Conservation (phyloP, 2,888 invertebrate genomes). For the Polyploca ridens region DNA sequence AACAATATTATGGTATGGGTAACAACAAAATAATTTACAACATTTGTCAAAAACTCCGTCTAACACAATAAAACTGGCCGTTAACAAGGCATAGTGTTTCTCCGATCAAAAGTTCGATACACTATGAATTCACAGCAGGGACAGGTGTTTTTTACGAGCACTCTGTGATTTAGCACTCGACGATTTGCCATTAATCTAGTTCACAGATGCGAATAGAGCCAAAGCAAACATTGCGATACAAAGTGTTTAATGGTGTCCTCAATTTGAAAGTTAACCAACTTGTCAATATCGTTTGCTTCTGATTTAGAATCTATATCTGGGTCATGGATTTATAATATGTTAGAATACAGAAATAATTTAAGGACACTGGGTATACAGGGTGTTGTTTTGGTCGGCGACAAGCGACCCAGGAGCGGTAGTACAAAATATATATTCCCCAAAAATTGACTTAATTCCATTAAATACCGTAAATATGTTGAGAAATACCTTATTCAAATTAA, state of each 20-base stretch:
- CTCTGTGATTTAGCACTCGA: slow-evolving; percentile 74
- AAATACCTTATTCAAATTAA: too few species aligned
- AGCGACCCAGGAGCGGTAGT: too few species aligned
- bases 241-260: not conserved
- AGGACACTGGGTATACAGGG: too few species aligned
- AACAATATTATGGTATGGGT: not conserved
- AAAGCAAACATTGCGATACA: slow-evolving; percentile 65
- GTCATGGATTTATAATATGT: too few species aligned
- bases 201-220: slow-evolving; percentile 71
- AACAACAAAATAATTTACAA: slow-evolving; percentile 24
- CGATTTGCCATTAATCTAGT: slow-evolving; percentile 80
- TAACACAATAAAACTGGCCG: slow-evolving; percentile 47
- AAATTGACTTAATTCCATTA: too few species aligned
- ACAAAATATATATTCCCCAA: too few species aligned
- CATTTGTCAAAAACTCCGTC: slow-evolving; percentile 31
- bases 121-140: slow-evolving; percentile 66
- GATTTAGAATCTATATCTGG: not conserved
- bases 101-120: slow-evolving; percentile 66
- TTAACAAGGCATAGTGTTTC: slow-evolving; percentile 54
- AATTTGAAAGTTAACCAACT: slow-evolving; percentile 3
- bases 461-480: too few species aligned
- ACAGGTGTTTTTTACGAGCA: slow-evolving; percentile 82
- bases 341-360: too few species aligned
- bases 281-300: not conserved
- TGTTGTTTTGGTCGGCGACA: too few species aligned